Percentiles rank a stretch among this genome's conserved stretches.
phyloP scores from a whole-genome alignment of 2,797 vertebrate genomes.

The Myiotriccus ornatus region DNA sequence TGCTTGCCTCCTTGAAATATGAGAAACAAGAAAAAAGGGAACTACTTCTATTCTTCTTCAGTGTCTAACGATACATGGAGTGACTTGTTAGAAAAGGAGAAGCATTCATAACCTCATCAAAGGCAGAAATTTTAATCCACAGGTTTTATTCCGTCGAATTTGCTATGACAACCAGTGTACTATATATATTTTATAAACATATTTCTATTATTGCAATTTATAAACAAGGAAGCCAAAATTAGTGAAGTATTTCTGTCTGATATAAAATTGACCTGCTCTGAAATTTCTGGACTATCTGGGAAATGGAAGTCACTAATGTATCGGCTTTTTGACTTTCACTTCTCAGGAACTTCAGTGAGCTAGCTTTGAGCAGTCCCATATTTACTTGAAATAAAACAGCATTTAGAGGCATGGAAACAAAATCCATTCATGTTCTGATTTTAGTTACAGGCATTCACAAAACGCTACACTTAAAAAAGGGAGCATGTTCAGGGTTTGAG shows the following conservation, averaged over 20 bases:
- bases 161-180: neutral
- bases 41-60: neutral
- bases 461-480: neutral
- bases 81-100: neutral
- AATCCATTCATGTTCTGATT: neutral
- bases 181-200: neutral
- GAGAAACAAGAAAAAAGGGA: neutral
- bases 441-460: neutral
- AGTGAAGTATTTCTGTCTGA: neutral
- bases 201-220: neutral
- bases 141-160: neutral
- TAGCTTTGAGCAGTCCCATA: neutral
- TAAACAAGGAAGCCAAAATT: neutral
- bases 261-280: neutral
- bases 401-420: neutral
- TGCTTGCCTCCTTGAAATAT: neutral
- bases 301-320: neutral
- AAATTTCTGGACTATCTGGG: neutral
- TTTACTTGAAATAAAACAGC: neutral
- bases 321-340: neutral
- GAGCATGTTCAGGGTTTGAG: neutral
- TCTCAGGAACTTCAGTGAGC: neutral
- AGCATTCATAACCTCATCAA: neutral
- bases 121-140: neutral
- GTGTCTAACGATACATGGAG: neutral